Conservation (phyloP, 2,888 invertebrate genomes). For the Lacanobia oleracea region DNA sequence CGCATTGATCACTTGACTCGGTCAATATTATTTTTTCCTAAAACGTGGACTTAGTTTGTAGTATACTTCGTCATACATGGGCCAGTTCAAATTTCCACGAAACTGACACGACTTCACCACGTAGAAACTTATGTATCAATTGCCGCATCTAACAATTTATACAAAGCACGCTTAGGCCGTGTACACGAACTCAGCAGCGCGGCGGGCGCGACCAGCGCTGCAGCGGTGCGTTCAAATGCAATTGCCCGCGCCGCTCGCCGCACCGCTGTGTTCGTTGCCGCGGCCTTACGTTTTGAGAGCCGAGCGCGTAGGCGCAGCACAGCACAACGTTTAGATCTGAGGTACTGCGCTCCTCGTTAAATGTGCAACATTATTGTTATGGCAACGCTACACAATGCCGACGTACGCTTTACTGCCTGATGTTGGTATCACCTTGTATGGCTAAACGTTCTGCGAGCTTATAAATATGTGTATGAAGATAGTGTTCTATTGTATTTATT, state of each 20-base stretch:
- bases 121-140: background rate
- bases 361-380: conserved; percentile 49
- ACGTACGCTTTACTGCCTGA: conserved; percentile 24
- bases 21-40: too few relatives aligned
- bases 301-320: conserved; percentile 38
- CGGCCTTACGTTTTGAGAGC: background rate
- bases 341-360: conserved; percentile 54
- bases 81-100: background rate
- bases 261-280: too few relatives aligned
- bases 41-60: too few relatives aligned
- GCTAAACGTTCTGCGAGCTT: conserved; percentile 30
- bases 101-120: background rate
- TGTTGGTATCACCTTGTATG: conserved; percentile 37
- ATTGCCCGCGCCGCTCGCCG: too few relatives aligned
- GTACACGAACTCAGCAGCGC: too few relatives aligned
- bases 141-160: conserved; percentile 7
- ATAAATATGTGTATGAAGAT: conserved; percentile 25
- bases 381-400: conserved; percentile 39
- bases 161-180: conserved; percentile 3
- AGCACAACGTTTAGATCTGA: conserved; percentile 32
- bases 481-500: conserved; percentile 2
- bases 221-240: too few relatives aligned
- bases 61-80: too few relatives aligned
- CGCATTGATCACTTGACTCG: too few relatives aligned
- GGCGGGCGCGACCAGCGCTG: too few relatives aligned